These are phyloP conservation scores for Jordanella pulchra DNA, from an alignment of 2,797 vertebrate species.

Conservation along the genomic window DNA sequence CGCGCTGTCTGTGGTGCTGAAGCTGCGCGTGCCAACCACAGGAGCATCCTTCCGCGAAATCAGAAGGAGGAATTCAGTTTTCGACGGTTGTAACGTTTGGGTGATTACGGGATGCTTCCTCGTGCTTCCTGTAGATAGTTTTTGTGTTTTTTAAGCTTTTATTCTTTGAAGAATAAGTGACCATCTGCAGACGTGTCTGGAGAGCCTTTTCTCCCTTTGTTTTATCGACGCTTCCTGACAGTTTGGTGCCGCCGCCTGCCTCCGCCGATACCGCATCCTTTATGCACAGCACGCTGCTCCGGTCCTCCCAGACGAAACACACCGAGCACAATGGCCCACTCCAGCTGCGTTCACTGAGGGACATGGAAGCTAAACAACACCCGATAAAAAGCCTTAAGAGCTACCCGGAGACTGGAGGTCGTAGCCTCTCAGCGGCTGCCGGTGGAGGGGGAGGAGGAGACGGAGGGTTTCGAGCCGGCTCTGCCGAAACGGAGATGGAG, in stretches of 20 bases:
- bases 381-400: slow-evolving; percentile 80
- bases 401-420: slow-evolving; percentile 83
- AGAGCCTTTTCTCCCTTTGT: slow-evolving; percentile 6
- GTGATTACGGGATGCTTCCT: slow-evolving; percentile 17
- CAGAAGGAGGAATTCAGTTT: slow-evolving; percentile 16
- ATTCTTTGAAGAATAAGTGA: background rate
- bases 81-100: slow-evolving; percentile 5
- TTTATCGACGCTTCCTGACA: slow-evolving; percentile 24
- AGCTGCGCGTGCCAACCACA: slow-evolving; percentile 77
- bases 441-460: slow-evolving; percentile 66
- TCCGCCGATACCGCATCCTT: slow-evolving; percentile 66
- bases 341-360: slow-evolving; percentile 69
- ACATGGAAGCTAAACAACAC: slow-evolving; percentile 83
- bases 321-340: slow-evolving; percentile 79
- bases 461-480: slow-evolving; percentile 60
- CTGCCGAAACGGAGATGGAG: slow-evolving; percentile 84
- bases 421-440: slow-evolving; percentile 76
- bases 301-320: slow-evolving; percentile 73
- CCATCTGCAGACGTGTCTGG: slow-evolving; percentile 10
- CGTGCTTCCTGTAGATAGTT: background rate
- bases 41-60: slow-evolving; percentile 67
- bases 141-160: background rate
- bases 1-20: slow-evolving; percentile 87
- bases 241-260: slow-evolving; percentile 37
- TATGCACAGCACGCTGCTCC: slow-evolving; percentile 83